These are phyloP conservation scores for Oryzias curvinotus DNA, from an alignment of 2,113 vertebrate genomes.

Conservation along the genomic window DNA sequence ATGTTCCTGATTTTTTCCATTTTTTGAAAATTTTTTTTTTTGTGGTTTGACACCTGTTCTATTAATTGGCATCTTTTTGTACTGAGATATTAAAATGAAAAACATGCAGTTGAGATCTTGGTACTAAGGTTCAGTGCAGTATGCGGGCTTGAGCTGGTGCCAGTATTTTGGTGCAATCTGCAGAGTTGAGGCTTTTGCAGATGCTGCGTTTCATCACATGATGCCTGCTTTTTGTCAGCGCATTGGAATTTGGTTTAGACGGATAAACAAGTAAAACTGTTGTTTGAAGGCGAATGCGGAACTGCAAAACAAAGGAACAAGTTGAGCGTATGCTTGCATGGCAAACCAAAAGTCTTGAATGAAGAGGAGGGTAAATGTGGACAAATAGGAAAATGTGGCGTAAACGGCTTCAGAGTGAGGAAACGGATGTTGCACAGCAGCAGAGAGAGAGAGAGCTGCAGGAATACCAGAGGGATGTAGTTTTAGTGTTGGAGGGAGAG, in stretches of 20 bases:
- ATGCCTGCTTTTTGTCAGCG: constrained; percentile 59
- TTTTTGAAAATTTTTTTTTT: too few species aligned
- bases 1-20: neutral
- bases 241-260: constrained; percentile 72
- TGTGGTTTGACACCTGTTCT: neutral
- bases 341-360: neutral
- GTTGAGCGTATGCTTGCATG: constrained; percentile 1
- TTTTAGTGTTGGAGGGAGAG: constrained; percentile 36
- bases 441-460: constrained; percentile 23
- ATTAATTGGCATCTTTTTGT: neutral
- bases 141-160: constrained; percentile 3
- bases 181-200: constrained; percentile 37
- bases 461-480: constrained; percentile 28
- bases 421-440: neutral
- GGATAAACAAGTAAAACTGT: constrained; percentile 12
- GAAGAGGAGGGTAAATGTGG: neutral
- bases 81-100: neutral
- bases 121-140: neutral
- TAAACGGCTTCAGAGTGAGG: neutral
- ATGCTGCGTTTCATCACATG: constrained; percentile 76
- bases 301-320: constrained; percentile 29
- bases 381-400: neutral
- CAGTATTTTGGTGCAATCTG: constrained; percentile 40
- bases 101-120: neutral
- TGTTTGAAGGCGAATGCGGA: constrained; percentile 8